Conservation (phyloP, 2,113 vertebrate species). For the Cryptotis parvus region DNA sequence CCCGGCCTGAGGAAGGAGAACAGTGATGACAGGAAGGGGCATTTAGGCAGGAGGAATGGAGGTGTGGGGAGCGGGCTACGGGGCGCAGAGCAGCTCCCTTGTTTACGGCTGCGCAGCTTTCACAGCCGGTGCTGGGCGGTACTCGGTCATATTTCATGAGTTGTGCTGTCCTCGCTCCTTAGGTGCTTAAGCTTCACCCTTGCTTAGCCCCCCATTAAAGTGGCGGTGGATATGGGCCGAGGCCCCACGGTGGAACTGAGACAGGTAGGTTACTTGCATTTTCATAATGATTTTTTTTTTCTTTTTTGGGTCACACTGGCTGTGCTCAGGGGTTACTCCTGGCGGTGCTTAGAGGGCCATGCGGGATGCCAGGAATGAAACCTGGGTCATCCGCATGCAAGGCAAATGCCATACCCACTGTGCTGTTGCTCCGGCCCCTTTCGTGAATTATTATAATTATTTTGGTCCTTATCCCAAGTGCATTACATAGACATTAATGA, state of each 20-base stretch:
- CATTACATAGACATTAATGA: not conserved
- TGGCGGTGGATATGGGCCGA: conserved; percentile 93
- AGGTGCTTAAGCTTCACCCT: conserved; percentile 98
- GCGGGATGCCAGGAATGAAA: too few relatives aligned
- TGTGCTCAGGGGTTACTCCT: too few relatives aligned
- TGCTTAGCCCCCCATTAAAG: conserved; percentile 94
- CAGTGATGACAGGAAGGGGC: not conserved
- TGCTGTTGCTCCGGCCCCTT: too few relatives aligned
- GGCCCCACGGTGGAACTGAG: conserved; percentile 92
- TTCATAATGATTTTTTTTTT: too few relatives aligned
- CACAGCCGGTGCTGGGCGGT: not conserved
- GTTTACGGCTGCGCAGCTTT: too few relatives aligned
- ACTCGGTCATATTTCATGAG: not conserved
- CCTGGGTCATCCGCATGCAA: too few relatives aligned
- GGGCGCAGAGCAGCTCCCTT: too few relatives aligned
- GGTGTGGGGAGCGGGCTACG: not conserved
- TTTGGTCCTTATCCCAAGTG: not conserved
- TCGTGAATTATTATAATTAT: not conserved
- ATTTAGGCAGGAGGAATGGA: not conserved
- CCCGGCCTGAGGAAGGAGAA: not conserved
- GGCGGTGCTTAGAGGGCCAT: too few relatives aligned
- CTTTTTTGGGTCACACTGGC: too few relatives aligned
- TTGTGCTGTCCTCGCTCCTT: conserved; percentile 32
- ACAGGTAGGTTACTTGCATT: conserved; percentile 88
- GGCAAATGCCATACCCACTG: too few relatives aligned